Conservation (phyloP, 2,888 invertebrate genomes). For the Eustalomyia histrio region DNA sequence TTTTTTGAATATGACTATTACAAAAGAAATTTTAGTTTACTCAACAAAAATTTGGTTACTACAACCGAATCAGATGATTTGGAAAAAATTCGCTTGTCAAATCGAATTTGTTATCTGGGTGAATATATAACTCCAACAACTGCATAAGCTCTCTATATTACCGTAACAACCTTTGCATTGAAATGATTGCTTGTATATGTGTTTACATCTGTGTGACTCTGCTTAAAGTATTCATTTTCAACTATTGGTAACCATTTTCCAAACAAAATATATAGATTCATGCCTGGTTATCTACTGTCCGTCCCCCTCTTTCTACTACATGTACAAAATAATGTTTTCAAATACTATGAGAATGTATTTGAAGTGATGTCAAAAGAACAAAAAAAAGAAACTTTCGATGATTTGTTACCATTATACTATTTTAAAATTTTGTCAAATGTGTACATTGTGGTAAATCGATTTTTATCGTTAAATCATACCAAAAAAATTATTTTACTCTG, state of each 20-base stretch:
- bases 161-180: constrained; percentile 24
- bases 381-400: constrained; percentile 21
- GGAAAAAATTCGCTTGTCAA: too few relatives aligned
- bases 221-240: constrained; percentile 28
- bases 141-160: neutral
- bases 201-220: constrained; percentile 5
- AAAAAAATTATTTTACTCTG: neutral
- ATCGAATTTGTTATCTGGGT: too few relatives aligned
- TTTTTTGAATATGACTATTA: too few relatives aligned
- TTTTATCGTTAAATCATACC: constrained; percentile 31
- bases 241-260: constrained; percentile 31
- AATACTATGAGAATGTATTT: neutral
- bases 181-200: constrained; percentile 22
- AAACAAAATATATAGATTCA: constrained; percentile 15
- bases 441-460: constrained; percentile 51
- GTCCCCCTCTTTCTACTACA: neutral
- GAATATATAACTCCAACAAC: neutral
- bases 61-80: too few relatives aligned
- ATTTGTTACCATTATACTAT: constrained; percentile 45
- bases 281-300: neutral
- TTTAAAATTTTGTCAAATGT: constrained; percentile 44
- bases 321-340: neutral
- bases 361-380: neutral
- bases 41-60: too few relatives aligned
- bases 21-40: too few relatives aligned